Evolutionary conservation across 2,888 invertebrate species (phyloP).

Genomic region (Lithosia quadra): DNA sequence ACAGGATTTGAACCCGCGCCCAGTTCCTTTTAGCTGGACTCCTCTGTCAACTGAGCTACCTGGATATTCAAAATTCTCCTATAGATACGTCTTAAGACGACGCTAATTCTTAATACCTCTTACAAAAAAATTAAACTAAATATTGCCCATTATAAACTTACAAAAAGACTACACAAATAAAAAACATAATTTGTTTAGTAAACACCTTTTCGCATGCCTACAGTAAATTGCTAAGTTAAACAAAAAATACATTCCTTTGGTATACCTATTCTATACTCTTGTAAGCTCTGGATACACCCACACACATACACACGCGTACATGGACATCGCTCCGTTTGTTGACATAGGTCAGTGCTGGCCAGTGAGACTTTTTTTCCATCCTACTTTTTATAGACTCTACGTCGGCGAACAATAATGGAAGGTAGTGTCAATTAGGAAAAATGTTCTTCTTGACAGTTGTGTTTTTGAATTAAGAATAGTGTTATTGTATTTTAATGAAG

Average conservation of each 20-base stretch:
- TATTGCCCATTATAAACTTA: background rate
- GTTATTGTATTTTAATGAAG: too few relatives aligned
- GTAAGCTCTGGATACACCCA: slow-evolving; percentile 41
- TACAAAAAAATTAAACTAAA: too few relatives aligned
- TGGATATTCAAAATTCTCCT: too few relatives aligned
- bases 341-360: slow-evolving; percentile 81
- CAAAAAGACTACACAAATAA: background rate
- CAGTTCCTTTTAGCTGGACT: too few relatives aligned
- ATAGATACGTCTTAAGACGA: too few relatives aligned
- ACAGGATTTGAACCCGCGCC: too few relatives aligned
- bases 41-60: too few relatives aligned
- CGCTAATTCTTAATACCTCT: too few relatives aligned
- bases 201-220: slow-evolving; percentile 21
- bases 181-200: slow-evolving; percentile 27
- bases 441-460: slow-evolving; percentile 20
- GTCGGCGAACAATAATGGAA: slow-evolving; percentile 42
- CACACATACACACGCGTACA: slow-evolving; percentile 51
- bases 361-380: slow-evolving; percentile 58
- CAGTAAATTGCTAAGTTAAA: slow-evolving; percentile 25
- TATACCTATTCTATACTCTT: slow-evolving; percentile 42
- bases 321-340: slow-evolving; percentile 66
- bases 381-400: slow-evolving; percentile 35
- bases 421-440: slow-evolving; percentile 49
- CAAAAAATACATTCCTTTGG: slow-evolving; percentile 44
- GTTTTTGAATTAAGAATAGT: slow-evolving; percentile 12